A percentile compares a stretch with the other conserved stretches of the same genome.
Evolutionary conservation across 2,797 vertebrate genomes (phyloP).

Genomic region (Dermochelys coriacea): DNA sequence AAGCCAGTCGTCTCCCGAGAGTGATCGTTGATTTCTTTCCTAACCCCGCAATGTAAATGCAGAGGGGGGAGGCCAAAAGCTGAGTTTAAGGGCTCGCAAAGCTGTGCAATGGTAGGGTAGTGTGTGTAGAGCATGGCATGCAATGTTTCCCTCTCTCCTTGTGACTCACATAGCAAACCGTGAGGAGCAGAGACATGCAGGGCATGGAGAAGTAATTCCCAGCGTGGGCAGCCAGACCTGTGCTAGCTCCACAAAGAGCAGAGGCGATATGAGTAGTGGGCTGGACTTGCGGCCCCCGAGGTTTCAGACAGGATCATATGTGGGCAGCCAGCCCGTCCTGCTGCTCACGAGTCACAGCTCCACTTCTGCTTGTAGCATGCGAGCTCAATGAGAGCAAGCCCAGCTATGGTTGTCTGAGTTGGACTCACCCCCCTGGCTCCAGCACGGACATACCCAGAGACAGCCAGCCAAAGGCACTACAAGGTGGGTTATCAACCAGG

Average conservation of each 20-base stretch:
- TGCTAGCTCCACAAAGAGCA: neutral
- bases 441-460: neutral
- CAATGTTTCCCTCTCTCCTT: neutral
- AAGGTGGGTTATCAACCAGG: neutral
- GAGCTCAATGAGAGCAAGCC: too few relatives aligned
- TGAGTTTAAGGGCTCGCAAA: neutral
- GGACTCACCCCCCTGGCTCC: neutral
- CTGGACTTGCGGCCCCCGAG: too few relatives aligned
- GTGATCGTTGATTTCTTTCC: neutral
- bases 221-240: too few relatives aligned
- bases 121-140: rapidly evolving
- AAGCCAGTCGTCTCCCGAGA: neutral
- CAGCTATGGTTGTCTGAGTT: too few relatives aligned
- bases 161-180: neutral
- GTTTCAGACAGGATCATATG: neutral
- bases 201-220: neutral
- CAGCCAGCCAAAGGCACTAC: neutral
- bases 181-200: neutral
- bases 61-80: neutral
- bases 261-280: too few relatives aligned
- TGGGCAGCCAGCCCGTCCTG: neutral
- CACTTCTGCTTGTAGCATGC: too few relatives aligned
- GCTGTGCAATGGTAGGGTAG: neutral
- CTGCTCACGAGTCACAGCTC: too few relatives aligned
- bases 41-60: neutral